Conservation (phyloP, 1,140 invertebrate species). For the Drosophila prosaltans region DNA sequence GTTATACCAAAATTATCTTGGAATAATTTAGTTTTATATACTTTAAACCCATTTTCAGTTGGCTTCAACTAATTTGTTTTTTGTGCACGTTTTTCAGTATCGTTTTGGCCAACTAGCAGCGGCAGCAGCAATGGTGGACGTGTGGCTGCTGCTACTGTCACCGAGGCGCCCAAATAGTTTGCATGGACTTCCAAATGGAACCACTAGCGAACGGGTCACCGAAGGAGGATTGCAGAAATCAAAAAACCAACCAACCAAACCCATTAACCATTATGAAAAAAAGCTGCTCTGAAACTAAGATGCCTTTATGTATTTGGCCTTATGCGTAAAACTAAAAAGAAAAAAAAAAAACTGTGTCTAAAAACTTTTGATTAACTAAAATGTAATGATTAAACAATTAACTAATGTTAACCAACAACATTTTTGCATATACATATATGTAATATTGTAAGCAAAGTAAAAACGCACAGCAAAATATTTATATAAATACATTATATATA, state of each 20-base stretch:
- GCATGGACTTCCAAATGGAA: neutral
- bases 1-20: no score
- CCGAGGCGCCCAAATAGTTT: conserved; percentile 26
- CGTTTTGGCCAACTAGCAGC: conserved; percentile 66
- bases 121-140: conserved; percentile 54
- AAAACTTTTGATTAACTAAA: conserved; percentile 52
- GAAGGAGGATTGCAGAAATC: conserved; percentile 3
- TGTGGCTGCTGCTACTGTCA: conserved; percentile 37
- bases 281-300: conserved; percentile 22
- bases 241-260: neutral
- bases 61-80: neutral
- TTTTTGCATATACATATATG: conserved; percentile 14
- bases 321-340: conserved; percentile 35
- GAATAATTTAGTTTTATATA: neutral
- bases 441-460: conserved; percentile 31
- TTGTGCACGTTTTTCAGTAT: conserved; percentile 56
- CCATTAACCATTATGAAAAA: conserved; percentile 32
- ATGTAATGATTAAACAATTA: conserved; percentile 57
- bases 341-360: conserved; percentile 47
- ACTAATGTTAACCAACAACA: conserved; percentile 57
- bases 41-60: neutral
- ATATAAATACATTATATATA: conserved; percentile 31
- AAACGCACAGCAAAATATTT: conserved; percentile 13
- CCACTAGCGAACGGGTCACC: neutral
- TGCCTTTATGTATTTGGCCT: conserved; percentile 55